phyloP scores from a whole-genome alignment of 2,797 vertebrate species.

The Syngnathus rostellatus region DNA sequence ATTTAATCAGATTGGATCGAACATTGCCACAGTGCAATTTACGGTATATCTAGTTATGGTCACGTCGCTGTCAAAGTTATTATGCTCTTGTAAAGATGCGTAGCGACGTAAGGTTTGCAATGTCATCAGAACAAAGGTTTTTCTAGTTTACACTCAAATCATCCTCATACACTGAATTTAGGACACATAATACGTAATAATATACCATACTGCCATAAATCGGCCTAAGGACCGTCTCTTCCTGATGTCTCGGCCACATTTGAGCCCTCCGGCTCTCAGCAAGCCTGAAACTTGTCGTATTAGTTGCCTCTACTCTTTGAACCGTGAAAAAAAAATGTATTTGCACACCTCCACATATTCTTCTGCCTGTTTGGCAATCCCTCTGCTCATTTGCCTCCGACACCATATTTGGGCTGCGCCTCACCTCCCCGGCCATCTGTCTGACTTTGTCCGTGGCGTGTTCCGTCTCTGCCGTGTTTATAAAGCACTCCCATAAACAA shows the following conservation, averaged over 20 bases:
- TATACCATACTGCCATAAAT: constrained; percentile 18
- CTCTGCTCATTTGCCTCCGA: constrained; percentile 13
- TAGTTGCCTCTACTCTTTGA: constrained; percentile 13
- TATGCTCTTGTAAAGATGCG: too few species aligned
- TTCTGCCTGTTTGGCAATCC: constrained; percentile 17
- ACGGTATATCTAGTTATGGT: neutral
- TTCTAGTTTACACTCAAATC: too few species aligned
- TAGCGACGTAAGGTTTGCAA: too few species aligned
- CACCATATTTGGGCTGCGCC: constrained; percentile 16
- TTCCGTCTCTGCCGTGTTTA: constrained; percentile 22
- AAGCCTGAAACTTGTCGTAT: constrained; percentile 7
- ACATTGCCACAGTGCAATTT: neutral
- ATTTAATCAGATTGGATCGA: neutral
- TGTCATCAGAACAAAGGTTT: too few species aligned
- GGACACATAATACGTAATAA: too few species aligned
- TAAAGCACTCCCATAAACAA: constrained; percentile 30
- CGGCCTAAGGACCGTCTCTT: constrained; percentile 13
- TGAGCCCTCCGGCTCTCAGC: constrained; percentile 34
- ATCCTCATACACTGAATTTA: too few species aligned
- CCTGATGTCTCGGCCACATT: constrained; percentile 16
- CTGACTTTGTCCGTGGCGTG: constrained; percentile 18
- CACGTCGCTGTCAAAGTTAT: too few species aligned
- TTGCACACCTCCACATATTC: constrained; percentile 12
- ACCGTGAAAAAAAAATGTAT: constrained; percentile 13
- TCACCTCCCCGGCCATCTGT: constrained; percentile 27